Base-by-base conservation (phyloP, 2,888 invertebrate species). In the Thalpophila matura region DNA sequence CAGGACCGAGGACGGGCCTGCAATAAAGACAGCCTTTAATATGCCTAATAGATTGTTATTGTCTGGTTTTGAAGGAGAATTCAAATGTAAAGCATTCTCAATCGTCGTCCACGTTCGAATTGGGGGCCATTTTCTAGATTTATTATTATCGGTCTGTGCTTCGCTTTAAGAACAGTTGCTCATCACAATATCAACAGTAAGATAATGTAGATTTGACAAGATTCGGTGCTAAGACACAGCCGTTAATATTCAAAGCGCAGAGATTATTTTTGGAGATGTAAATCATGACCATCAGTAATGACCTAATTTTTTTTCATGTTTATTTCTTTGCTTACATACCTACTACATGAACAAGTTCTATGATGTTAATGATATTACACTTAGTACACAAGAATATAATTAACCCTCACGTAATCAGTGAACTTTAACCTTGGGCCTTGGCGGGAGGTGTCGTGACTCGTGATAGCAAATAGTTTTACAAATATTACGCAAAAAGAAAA, bases 21-120 rank as follows among this genome's bases (percentile, higher is more conserved):
- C 74, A 56, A 64, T 75, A 78, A 75, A 80, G 65, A 62, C 63
- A 50, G 58, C 38, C 55, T 62, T 64, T 66, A 78, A 68, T 74
- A 71, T 46, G 53, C 42, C 68, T 60, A 66, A 69, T 62, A 74
- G 47, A 71, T 74, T 68, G 61, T 77, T 74, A 68, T 50, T 74
- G 60, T 71, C 51, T 58, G 55, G 38, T 54, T 58, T 45, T 45
- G 56, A 42, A 56, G 51, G 50, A 46, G 38, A 55, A 66, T 79
- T 55, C 35, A 57, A 64, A 66, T 56, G 31, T 53, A 16, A 62
- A 38, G 40, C 40, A 38, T 27, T 62, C 43, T 26, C 47, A 26
- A 62, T 62, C 9, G 49, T 22, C 38, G 47, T 43, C n/a, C 38
- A 38, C 9, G 16, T 55, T 51, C 1, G 6, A 55, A 47, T 43